phyloP scores from a whole-genome alignment of 2,888 invertebrate genomes.

The Aspidiotus destructor region DNA sequence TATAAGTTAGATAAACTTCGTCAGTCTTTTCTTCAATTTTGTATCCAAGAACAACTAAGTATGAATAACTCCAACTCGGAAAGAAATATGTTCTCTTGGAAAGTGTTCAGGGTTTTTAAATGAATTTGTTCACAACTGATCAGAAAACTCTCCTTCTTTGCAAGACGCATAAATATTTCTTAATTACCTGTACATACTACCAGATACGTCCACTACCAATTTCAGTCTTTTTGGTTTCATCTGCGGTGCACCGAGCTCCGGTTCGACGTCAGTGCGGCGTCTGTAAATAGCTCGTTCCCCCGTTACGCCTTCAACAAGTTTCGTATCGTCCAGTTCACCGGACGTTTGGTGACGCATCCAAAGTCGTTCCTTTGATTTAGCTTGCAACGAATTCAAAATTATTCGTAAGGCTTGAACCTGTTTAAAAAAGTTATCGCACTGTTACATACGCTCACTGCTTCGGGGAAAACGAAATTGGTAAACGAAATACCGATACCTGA shows the following conservation, averaged over 20 bases:
- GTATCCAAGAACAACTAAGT: background rate
- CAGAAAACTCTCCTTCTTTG: too few species aligned
- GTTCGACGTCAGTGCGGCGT: slow-evolving; percentile 71
- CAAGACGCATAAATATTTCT: background rate
- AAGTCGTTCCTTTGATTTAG: slow-evolving; percentile 85
- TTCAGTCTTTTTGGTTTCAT: slow-evolving; percentile 78
- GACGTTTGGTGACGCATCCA: slow-evolving; percentile 91
- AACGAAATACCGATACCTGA: slow-evolving; percentile 48
- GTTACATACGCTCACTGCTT: background rate
- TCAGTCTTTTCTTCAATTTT: background rate
- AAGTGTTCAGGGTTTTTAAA: background rate
- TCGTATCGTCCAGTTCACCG: slow-evolving; percentile 89
- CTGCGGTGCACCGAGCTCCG: slow-evolving; percentile 77
- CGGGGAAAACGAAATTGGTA: background rate
- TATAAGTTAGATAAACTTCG: background rate
- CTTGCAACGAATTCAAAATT: slow-evolving; percentile 75
- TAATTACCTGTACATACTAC: slow-evolving; percentile 80
- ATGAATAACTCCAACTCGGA: background rate
- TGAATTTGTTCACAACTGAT: too few species aligned
- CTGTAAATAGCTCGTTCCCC: slow-evolving; percentile 89
- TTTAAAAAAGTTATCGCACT: background rate
- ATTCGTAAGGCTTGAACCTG: slow-evolving; percentile 74
- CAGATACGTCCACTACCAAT: slow-evolving; percentile 85
- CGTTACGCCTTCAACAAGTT: slow-evolving; percentile 83
- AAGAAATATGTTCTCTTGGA: background rate